Evolutionary conservation across 2,113 vertebrate species (phyloP), one percentile per base, ranked within the genome.

Genomic region (Hirundichthys speculiger): DNA sequence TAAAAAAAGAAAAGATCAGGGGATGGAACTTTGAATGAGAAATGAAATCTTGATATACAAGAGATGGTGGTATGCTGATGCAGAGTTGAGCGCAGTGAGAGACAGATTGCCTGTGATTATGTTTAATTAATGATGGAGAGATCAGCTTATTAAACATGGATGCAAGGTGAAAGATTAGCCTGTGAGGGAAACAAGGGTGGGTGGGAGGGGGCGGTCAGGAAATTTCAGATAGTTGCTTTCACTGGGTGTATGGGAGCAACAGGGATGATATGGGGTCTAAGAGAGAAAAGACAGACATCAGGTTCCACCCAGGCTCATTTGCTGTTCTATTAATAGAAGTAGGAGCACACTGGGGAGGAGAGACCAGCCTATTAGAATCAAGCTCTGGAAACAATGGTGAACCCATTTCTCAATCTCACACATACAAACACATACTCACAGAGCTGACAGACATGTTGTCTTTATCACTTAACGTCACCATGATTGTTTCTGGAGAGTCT

Each of bases 301-400:
- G 79, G 72, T 73, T 77, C 67, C 62, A 72, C 48, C 54, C 15
- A 4, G 58, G 69, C 65, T 71, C 22, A 19, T 50, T 69, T 73
- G 61, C 73, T 61, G 66, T 40, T 59, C 85, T 90, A 88, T 83
- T 76, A 67, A 78, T 90, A 87, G 86, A 71, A 64, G 51, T 24
- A 59, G 6, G 43, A 56, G 64, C 79, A 58, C 78, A 80, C n/a
- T 48, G 52, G 70, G 71, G 69, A 75, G 45, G 22, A 56, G 69
- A 59, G 66, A 70, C 15, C 64, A 75, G 67, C 88, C 82, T 82
- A 74, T 89, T 85, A 85, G 53, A 83, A 56, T 60, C 18, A 47
- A 50, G 67, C 77, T 74, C 49, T 56, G 13, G 55, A 58, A 54
- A 55, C 69, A 39, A 5, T 15, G 39, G 54, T 59, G 58, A 80